Evolutionary conservation across 2,888 invertebrate species (phyloP).

Genomic region (Rotaria socialis): DNA sequence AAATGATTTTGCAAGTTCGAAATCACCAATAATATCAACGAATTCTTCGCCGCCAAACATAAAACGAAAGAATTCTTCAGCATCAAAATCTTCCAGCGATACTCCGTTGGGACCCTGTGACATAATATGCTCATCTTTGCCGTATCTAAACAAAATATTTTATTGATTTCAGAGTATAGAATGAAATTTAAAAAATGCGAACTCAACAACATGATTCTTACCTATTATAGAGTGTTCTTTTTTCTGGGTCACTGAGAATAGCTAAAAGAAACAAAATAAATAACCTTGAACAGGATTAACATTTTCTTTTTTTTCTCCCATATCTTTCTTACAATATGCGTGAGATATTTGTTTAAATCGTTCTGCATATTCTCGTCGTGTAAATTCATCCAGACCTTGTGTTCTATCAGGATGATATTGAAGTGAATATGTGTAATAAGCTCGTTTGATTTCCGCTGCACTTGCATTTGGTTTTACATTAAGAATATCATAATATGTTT

Average conservation of each 20-base stretch:
- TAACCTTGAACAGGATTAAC: too few relatives aligned
- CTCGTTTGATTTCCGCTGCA: slow-evolving; percentile 1
- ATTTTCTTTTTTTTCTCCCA: neutral
- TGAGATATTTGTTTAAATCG: slow-evolving; percentile 15
- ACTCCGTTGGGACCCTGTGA: neutral
- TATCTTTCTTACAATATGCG: neutral
- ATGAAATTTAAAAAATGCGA: too few relatives aligned
- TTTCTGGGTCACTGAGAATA: slow-evolving; percentile 19
- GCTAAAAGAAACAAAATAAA: neutral
- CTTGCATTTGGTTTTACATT: neutral
- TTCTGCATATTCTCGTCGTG: slow-evolving; percentile 6
- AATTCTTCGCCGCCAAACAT: slow-evolving; percentile 33
- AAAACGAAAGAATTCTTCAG: slow-evolving; percentile 19
- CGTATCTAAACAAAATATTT: neutral
- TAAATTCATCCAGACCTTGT: neutral
- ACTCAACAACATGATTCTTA: neutral
- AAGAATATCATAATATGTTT: slow-evolving; percentile 13
- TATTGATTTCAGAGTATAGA: too few relatives aligned
- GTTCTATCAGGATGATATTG: slow-evolving; percentile 37
- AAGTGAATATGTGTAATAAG: slow-evolving; percentile 16
- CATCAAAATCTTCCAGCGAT: neutral
- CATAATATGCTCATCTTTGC: neutral
- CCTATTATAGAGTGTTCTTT: slow-evolving; percentile 21
- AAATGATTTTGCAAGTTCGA: slow-evolving; percentile 20
- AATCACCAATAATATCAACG: neutral